Evolutionary conservation across 2,797 vertebrate genomes (phyloP).

Genomic region (Silurus lanzhouensis): DNA sequence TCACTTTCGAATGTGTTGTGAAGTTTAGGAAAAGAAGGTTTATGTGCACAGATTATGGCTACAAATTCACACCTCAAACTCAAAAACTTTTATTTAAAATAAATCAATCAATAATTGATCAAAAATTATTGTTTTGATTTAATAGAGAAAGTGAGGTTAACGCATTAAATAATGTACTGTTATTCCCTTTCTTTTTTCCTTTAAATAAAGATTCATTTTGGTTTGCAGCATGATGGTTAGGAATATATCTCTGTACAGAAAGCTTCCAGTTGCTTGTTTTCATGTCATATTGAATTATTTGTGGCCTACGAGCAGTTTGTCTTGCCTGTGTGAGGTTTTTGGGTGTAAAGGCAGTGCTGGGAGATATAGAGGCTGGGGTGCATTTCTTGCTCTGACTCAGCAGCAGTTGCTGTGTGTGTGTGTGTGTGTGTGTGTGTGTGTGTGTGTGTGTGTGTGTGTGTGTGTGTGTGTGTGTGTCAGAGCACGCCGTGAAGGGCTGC

Average conservation of each 20-base stretch:
- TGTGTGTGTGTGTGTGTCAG: conserved; percentile 35
- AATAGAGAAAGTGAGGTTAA: too few relatives aligned
- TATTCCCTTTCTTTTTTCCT: neutral
- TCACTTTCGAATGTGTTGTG: neutral
- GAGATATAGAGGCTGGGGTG: conserved; percentile 25
- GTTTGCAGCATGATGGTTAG: neutral
- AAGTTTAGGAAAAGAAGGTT: neutral
- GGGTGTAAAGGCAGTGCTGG: conserved; percentile 14
- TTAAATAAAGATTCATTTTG: neutral
- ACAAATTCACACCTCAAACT: neutral
- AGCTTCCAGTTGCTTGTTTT: conserved; percentile 9
- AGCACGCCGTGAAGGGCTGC: conserved; percentile 41
- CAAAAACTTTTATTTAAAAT: neutral
- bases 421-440: conserved; percentile 8
- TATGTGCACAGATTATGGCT: neutral
- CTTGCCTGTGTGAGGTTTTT: conserved; percentile 14
- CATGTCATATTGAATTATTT: conserved; percentile 7
- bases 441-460: conserved; percentile 33
- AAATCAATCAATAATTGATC: neutral
- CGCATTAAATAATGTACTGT: neutral
- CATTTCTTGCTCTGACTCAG: conserved; percentile 43
- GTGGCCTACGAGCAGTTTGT: conserved; percentile 12
- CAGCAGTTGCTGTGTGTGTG: conserved; percentile 26
- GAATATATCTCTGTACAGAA: conserved; percentile 8
- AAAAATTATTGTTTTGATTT: neutral